Base-by-base conservation (phyloP, 2,113 vertebrate species). In the Balaenoptera acutorostrata region DNA sequence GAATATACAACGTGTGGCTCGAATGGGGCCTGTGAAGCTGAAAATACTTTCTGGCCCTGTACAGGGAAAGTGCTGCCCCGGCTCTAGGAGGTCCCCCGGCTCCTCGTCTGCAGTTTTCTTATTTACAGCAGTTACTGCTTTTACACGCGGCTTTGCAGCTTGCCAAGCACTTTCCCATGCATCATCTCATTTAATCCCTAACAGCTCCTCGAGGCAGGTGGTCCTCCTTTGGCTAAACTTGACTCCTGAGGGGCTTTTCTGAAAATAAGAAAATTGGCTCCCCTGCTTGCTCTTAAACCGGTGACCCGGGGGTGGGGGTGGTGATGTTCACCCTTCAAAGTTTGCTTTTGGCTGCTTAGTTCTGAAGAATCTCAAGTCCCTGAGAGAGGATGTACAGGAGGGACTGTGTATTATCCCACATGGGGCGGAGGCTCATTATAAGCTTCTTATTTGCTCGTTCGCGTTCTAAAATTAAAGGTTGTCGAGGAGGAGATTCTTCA, bases 141-240 rank as follows among this genome's bases (percentile, higher is more conserved):
- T 46, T 14, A 23, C 33, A 3, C 1, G 0, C 2, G 3, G 9
- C 61, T 49, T 46, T 46, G 49, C 20, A 41, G 33, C 52, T 33
- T 17, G 21, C 86, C 31, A 3, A 71, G 44, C 72, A 3, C 59
- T 63, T 68, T n/a, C 64, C 44, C 21, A 23, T 4, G 10, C 39
- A 2, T 21, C 14, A 1, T n/a, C 61, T 90, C 52, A 3, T 52
- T 49, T 52, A 13, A 49, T 57, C 78, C 52, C 57, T 21, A 1
- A 17, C 55, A 31, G 59, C 33, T 61, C 29, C 1, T 41, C 20
- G 3, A 64, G 72, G 80, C 83, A 77, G 84, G 63, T 2, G 23
- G 78, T 25, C 90, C 17, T 41, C 3, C 0, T 64, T 23, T 46
- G 25, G 86, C 61, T 82, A 33, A 14, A 68, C 46, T 33, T 59